Evolutionary conservation across 2,888 invertebrate genomes (phyloP).

Genomic region (Pecten maximus): DNA sequence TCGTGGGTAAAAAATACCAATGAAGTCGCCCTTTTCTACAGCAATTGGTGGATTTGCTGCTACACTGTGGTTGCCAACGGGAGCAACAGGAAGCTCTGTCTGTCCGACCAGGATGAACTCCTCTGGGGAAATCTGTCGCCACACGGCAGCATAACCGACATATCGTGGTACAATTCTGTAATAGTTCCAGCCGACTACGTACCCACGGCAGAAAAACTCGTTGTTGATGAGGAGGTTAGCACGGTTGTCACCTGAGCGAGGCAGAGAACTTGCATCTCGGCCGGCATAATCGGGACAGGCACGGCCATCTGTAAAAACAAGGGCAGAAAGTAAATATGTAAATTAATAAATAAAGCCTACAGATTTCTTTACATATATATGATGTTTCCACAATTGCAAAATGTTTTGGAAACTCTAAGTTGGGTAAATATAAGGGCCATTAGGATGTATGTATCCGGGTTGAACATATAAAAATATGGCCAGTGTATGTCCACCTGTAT

Average conservation of each 20-base stretch:
- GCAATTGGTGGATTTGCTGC: slow-evolving; percentile 63
- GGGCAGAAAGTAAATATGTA: too few relatives aligned
- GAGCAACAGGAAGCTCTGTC: slow-evolving; percentile 69
- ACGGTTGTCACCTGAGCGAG: slow-evolving; percentile 71
- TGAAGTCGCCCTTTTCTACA: slow-evolving; percentile 77
- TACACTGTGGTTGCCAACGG: slow-evolving; percentile 66
- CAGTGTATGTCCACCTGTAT: too few relatives aligned
- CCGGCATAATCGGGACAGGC: slow-evolving; percentile 76
- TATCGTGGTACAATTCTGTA: slow-evolving; percentile 72
- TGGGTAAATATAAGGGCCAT: too few relatives aligned
- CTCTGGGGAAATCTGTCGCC: slow-evolving; percentile 70
- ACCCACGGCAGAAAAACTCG: slow-evolving; percentile 78
- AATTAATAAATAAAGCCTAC: too few relatives aligned
- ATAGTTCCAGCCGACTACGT: slow-evolving; percentile 74
- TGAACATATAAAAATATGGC: too few relatives aligned
- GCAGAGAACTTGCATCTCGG: slow-evolving; percentile 68
- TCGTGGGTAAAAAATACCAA: slow-evolving; percentile 78
- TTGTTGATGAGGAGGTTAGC: slow-evolving; percentile 79
- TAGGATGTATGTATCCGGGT: too few relatives aligned
- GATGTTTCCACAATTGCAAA: too few relatives aligned
- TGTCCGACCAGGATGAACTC: slow-evolving; percentile 71
- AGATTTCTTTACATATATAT: too few relatives aligned
- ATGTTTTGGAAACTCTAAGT: too few relatives aligned
- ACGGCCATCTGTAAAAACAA: slow-evolving; percentile 55
- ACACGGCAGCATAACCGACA: slow-evolving; percentile 75